Conservation (phyloP, 2,797 vertebrate genomes). For the Esox lucius region DNA sequence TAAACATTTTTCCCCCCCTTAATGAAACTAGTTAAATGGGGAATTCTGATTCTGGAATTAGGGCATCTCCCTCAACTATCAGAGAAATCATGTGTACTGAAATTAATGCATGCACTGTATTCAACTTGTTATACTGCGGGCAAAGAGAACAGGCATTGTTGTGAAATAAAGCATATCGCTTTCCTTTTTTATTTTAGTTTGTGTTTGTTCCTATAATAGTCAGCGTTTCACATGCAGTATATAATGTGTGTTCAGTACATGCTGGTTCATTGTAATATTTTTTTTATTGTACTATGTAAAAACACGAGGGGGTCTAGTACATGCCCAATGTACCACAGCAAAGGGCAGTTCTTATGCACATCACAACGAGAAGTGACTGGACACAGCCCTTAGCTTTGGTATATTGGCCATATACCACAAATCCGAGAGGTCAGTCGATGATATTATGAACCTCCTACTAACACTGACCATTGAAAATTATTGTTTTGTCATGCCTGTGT, state of each 20-base stretch:
- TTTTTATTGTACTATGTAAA: too few relatives aligned
- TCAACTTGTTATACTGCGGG: not conserved
- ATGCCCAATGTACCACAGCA: too few relatives aligned
- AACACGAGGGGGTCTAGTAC: constrained; percentile 36
- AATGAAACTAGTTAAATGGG: constrained; percentile 4
- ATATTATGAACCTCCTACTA: too few relatives aligned
- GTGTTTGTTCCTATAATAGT: too few relatives aligned
- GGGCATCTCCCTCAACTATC: constrained; percentile 13
- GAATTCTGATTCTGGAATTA: constrained; percentile 4
- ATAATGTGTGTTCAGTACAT: not conserved
- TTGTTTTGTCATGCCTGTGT: too few relatives aligned
- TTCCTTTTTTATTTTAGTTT: not conserved
- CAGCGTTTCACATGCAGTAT: too few relatives aligned
- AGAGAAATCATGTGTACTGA: constrained; percentile 10
- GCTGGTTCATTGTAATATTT: not conserved
- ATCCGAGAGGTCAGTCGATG: too few relatives aligned
- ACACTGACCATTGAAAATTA: too few relatives aligned
- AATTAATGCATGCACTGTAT: not conserved
- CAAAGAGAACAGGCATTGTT: not conserved
- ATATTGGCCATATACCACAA: too few relatives aligned
- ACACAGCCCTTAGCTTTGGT: too few relatives aligned
- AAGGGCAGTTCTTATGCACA: not conserved
- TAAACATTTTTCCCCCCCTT: constrained; percentile 2
- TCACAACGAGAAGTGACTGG: too few relatives aligned
- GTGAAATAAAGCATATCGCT: not conserved